Percentiles rank a stretch among this genome's conserved stretches.
These are phyloP conservation scores for Notolepis coatsorum DNA, from an alignment of 2,797 vertebrate genomes.

Conservation along the genomic window DNA sequence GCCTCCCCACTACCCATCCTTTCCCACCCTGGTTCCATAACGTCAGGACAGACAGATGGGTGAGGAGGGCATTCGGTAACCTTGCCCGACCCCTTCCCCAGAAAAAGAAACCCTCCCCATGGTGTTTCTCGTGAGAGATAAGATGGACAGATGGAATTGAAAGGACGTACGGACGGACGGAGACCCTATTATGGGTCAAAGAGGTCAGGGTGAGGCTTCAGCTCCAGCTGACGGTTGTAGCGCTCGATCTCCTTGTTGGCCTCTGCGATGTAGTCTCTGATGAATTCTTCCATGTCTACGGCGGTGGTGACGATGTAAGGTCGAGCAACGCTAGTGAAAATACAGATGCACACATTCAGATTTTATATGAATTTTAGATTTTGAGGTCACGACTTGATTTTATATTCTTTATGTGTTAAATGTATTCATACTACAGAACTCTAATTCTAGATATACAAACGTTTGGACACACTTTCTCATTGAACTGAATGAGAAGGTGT, in stretches of 20 bases:
- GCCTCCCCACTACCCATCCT: too few species aligned
- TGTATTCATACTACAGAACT: too few species aligned
- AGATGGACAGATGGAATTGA: conserved; percentile 42
- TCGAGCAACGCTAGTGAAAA: conserved; percentile 36
- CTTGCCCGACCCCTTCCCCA: conserved; percentile 15
- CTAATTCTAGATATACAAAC: too few species aligned
- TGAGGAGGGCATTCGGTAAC: conserved; percentile 44
- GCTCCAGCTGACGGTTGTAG: conserved; percentile 92
- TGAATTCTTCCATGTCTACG: conserved; percentile 95
- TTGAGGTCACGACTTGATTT: too few species aligned
- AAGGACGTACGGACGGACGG: conserved; percentile 34
- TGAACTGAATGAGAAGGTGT: too few species aligned
- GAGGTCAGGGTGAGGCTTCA: conserved; percentile 88
- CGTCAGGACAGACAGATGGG: too few species aligned
- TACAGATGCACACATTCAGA: not conserved
- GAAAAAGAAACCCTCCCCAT: conserved; percentile 28
- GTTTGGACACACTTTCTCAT: too few species aligned
- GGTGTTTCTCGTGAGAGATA: conserved; percentile 25
- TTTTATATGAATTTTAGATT: too few species aligned
- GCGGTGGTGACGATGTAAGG: conserved; percentile 75
- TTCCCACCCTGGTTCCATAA: too few species aligned
- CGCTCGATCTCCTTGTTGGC: conserved; percentile 92
- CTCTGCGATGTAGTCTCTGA: conserved; percentile 91
- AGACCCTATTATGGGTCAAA: conserved; percentile 83
- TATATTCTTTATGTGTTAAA: too few species aligned